Conservation (phyloP, 1,140 invertebrate species). For the Xylocopa sonorina region DNA sequence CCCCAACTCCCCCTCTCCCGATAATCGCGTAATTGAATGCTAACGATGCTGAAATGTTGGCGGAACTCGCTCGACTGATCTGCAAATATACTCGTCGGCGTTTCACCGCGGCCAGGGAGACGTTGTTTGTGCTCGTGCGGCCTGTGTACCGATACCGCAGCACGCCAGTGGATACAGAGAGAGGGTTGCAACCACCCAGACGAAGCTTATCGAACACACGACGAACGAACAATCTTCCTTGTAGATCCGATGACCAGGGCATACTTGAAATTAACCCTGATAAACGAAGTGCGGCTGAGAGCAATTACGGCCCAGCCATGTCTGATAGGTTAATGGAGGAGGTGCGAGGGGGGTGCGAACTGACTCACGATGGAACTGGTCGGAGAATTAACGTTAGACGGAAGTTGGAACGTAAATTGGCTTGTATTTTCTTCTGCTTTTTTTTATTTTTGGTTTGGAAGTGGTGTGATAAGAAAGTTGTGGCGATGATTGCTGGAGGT, state of each 20-base stretch:
- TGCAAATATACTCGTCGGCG: slow-evolving; percentile 69
- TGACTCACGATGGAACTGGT: not conserved
- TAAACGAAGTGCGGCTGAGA: slow-evolving; percentile 12
- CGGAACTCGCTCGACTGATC: slow-evolving; percentile 67
- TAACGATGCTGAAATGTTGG: slow-evolving; percentile 71
- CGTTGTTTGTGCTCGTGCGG: slow-evolving; percentile 60
- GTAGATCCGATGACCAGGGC: slow-evolving; percentile 7
- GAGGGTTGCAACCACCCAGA: slow-evolving; percentile 13
- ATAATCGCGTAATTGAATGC: slow-evolving; percentile 75
- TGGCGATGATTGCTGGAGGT: too few species aligned
- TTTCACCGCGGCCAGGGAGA: slow-evolving; percentile 45
- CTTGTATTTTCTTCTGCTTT: not conserved
- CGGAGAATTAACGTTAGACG: not conserved
- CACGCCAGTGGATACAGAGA: slow-evolving; percentile 20
- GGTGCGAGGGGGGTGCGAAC: not conserved
- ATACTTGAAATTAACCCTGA: slow-evolving; percentile 45
- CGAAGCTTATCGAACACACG: slow-evolving; percentile 59
- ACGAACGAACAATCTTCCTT: slow-evolving; percentile 53
- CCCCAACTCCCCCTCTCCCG: slow-evolving; percentile 5
- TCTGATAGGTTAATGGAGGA: slow-evolving; percentile 13
- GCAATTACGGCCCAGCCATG: slow-evolving; percentile 25
- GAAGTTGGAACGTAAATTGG: not conserved
- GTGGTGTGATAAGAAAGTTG: not conserved
- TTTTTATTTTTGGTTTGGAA: not conserved
- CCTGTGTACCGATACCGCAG: slow-evolving; percentile 39